Conservation (phyloP, 1,140 invertebrate genomes). For the Lysiphlebus fabarum region DNA sequence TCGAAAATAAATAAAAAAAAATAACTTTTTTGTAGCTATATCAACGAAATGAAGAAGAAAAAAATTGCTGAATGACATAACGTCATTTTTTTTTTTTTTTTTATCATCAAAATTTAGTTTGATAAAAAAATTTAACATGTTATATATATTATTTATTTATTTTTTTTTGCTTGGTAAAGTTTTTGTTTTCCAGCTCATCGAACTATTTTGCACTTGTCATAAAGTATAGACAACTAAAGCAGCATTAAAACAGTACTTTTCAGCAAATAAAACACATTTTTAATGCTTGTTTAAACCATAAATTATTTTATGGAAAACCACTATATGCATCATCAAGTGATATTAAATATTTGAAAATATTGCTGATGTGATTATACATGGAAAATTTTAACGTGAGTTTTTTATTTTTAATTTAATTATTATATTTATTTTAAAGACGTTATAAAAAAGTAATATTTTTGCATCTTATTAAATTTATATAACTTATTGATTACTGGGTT, state of each 20-base stretch:
- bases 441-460: slow-evolving; percentile 9
- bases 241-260: slow-evolving; percentile 23
- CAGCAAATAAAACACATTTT: slow-evolving; percentile 17
- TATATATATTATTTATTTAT: too few relatives aligned
- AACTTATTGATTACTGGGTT: neutral
- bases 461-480: slow-evolving; percentile 3
- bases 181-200: slow-evolving; percentile 17
- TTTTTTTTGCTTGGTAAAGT: too few relatives aligned
- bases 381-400: slow-evolving; percentile 29
- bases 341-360: slow-evolving; percentile 40
- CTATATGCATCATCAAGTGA: slow-evolving; percentile 23
- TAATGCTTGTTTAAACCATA: slow-evolving; percentile 36
- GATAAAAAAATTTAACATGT: too few relatives aligned
- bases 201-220: slow-evolving; percentile 20
- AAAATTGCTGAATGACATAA: neutral
- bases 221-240: slow-evolving; percentile 3
- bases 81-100: slow-evolving; percentile 1
- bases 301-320: slow-evolving; percentile 30
- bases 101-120: neutral
- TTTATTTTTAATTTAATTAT: slow-evolving; percentile 13
- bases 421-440: slow-evolving; percentile 4
- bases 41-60: neutral
- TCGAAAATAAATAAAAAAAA: neutral
- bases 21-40: slow-evolving; percentile 20
- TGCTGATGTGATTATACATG: slow-evolving; percentile 22